phyloP scores from a whole-genome alignment of 2,113 vertebrate species.

The Eira barbara region DNA sequence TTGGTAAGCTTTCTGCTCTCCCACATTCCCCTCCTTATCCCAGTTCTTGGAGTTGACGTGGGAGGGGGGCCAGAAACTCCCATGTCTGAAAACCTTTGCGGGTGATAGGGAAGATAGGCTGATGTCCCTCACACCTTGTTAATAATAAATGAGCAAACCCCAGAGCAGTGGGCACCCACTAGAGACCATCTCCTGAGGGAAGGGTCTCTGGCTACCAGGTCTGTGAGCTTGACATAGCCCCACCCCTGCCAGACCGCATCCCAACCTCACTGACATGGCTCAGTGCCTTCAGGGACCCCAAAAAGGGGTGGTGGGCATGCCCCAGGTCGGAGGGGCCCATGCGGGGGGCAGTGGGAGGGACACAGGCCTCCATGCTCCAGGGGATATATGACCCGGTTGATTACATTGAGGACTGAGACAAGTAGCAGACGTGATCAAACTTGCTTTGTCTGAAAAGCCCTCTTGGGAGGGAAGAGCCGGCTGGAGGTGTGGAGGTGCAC shows the following conservation, averaged over 20 bases:
- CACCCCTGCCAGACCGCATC: rapidly evolving
- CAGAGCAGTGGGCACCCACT: rapidly evolving
- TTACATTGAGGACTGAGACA: not conserved
- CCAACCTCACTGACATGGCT: rapidly evolving
- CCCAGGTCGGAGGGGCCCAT: rapidly evolving
- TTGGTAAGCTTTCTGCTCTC: not conserved
- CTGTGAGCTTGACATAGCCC: not conserved
- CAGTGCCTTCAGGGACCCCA: not conserved
- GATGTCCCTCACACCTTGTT: too few species aligned
- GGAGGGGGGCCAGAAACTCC: not conserved
- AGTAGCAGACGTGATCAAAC: not conserved
- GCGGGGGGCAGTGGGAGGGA: not conserved
- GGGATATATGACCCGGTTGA: not conserved
- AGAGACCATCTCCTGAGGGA: not conserved
- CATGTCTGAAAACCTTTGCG: rapidly evolving
- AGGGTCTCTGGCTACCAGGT: not conserved
- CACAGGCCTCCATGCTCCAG: not conserved
- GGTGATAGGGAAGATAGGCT: not conserved
- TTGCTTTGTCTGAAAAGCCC: not conserved
- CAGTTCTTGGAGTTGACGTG: not conserved
- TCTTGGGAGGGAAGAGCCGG: not conserved
- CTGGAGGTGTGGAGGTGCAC: not conserved
- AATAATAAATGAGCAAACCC: rapidly evolving
- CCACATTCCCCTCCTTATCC: rapidly evolving
- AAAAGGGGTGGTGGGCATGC: not conserved